Percentiles rank a stretch among this genome's conserved stretches.
phyloP scores from a whole-genome alignment of 1,140 invertebrate genomes.

The Cheumatopsyche charites region DNA sequence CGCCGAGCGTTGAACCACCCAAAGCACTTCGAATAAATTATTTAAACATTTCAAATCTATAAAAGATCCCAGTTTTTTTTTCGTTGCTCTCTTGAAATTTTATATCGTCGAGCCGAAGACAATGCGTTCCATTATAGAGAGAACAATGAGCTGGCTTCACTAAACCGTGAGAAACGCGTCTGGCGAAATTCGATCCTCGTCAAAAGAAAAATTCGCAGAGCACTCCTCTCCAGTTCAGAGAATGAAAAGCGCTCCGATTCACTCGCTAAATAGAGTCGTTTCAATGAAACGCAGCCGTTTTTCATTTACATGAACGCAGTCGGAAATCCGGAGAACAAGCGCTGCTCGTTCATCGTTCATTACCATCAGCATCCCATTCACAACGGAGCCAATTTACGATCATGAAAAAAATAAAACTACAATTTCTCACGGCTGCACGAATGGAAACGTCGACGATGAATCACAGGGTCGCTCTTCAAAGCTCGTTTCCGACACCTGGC shows the following conservation, averaged over 20 bases:
- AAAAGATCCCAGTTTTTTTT: background rate
- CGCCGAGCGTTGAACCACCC: slow-evolving; percentile 1
- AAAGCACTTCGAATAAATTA: slow-evolving; percentile 16
- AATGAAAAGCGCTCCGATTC: slow-evolving; percentile 8
- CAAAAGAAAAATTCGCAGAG: slow-evolving; percentile 9
- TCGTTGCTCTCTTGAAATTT: too few species aligned
- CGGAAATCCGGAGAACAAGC: slow-evolving; percentile 28
- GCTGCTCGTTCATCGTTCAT: background rate
- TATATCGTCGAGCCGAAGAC: too few species aligned
- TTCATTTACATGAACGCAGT: slow-evolving; percentile 8
- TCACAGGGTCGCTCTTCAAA: too few species aligned
- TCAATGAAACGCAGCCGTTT: slow-evolving; percentile 9
- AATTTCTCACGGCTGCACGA: background rate
- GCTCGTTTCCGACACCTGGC: background rate
- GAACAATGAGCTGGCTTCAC: background rate
- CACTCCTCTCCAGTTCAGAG: background rate
- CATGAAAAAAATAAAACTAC: background rate
- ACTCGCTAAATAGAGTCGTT: background rate
- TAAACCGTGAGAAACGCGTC: background rate
- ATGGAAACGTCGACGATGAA: too few species aligned
- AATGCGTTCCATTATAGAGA: too few species aligned
- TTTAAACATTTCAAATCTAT: background rate
- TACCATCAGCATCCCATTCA: background rate
- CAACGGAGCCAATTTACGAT: background rate
- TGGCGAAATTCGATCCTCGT: slow-evolving; percentile 10